Percentiles rank a stretch among this genome's conserved stretches.
Evolutionary conservation across 1,140 invertebrate genomes (phyloP).

Genomic region (Venustaconcha ellipsiformis): DNA sequence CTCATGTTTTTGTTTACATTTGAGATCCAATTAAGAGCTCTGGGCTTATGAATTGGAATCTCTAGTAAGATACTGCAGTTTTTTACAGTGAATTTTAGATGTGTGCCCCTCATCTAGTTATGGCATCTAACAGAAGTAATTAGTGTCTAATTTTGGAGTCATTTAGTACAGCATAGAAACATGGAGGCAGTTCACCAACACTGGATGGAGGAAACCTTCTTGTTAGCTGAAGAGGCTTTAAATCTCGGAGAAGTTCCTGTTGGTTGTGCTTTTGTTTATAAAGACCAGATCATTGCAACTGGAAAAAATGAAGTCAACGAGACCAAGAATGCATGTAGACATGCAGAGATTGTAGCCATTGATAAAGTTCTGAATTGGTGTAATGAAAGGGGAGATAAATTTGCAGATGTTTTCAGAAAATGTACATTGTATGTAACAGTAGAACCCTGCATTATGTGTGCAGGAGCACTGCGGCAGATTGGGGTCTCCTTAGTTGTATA

Average conservation of each 20-base stretch:
- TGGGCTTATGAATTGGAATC: too few species aligned
- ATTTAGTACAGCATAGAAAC: background rate
- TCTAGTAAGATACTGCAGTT: too few species aligned
- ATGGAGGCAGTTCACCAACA: slow-evolving; percentile 35
- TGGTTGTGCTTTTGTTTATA: slow-evolving; percentile 92
- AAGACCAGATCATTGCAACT: slow-evolving; percentile 70
- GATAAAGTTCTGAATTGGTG: slow-evolving; percentile 81
- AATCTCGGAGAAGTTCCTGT: slow-evolving; percentile 92
- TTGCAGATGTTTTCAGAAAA: slow-evolving; percentile 77
- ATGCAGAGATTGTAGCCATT: slow-evolving; percentile 97
- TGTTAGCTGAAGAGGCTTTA: slow-evolving; percentile 85
- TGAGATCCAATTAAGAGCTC: too few species aligned
- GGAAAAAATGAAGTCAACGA: slow-evolving; percentile 77
- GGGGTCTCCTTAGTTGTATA: slow-evolving; percentile 83
- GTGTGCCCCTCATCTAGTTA: too few species aligned
- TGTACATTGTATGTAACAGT: slow-evolving; percentile 90
- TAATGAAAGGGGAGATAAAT: slow-evolving; percentile 71
- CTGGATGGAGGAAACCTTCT: slow-evolving; percentile 67
- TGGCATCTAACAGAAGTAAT: too few species aligned
- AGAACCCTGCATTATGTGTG: slow-evolving; percentile 99
- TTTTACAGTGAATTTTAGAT: too few species aligned
- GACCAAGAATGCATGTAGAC: slow-evolving; percentile 91
- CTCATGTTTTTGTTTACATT: too few species aligned
- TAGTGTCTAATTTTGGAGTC: too few species aligned
- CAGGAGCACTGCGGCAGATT: slow-evolving; percentile 85